Evolutionary conservation across 2,888 invertebrate genomes (phyloP).

Genomic region (Matsumyia berberina): DNA sequence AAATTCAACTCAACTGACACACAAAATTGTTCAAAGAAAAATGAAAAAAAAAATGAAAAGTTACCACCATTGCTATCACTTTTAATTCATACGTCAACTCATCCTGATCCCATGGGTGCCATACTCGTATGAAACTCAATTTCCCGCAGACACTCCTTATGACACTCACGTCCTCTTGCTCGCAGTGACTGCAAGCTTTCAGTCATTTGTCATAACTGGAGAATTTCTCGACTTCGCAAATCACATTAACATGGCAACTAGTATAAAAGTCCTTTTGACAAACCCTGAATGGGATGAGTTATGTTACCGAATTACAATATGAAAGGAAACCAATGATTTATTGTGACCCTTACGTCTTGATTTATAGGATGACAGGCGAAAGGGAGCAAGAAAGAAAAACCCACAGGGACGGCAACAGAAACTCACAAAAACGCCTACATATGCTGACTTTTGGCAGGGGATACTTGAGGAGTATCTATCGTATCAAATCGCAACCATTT

Average conservation of each 20-base stretch:
- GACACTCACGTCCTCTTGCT: neutral
- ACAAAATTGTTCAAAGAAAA: slow-evolving; percentile 19
- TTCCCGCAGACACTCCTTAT: neutral
- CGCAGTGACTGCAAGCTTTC: slow-evolving; percentile 9
- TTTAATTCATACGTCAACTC: slow-evolving; percentile 14
- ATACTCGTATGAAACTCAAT: neutral
- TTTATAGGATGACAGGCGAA: slow-evolving; percentile 39
- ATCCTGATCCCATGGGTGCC: slow-evolving; percentile 11
- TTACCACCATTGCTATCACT: neutral
- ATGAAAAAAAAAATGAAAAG: neutral
- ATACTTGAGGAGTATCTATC: slow-evolving; percentile 39
- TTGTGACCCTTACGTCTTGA: slow-evolving; percentile 47
- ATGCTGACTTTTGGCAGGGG: slow-evolving; percentile 1
- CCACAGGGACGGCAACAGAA: slow-evolving; percentile 3
- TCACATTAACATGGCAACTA: slow-evolving; percentile 66
- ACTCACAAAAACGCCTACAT: slow-evolving; percentile 24
- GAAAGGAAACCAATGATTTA: slow-evolving; percentile 62
- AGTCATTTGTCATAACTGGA: slow-evolving; percentile 35
- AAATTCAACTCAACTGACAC: neutral
- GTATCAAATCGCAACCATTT: slow-evolving; percentile 15
- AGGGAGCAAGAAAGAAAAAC: slow-evolving; percentile 6
- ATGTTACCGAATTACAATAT: slow-evolving; percentile 45
- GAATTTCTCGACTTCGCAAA: slow-evolving; percentile 46
- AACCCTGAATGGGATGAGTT: slow-evolving; percentile 41
- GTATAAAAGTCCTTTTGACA: slow-evolving; percentile 58